Evolutionary conservation across 1,140 invertebrate genomes (phyloP), one percentile per base, ranked within the genome.

Genomic region (Carcinoscorpius rotundicauda): DNA sequence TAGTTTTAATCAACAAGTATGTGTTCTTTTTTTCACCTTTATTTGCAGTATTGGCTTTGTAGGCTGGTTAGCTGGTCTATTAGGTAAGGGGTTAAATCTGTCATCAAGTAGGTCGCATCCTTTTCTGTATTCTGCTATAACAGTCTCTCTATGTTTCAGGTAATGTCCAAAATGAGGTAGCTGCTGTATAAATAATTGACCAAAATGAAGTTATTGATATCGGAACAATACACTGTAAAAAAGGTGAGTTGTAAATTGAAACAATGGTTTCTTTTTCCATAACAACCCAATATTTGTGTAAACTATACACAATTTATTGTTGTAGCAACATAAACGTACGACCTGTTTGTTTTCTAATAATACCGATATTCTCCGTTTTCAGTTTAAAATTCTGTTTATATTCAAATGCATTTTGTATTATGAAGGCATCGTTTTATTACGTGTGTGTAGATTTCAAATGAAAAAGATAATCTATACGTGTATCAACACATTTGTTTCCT

Each of bases 161-260:
- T 90, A 97, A 6, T 83, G 83, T n/a, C 96, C 95, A 76, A 98
- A 98, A 74, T 91, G 86, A 6, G 93, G 91, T 60, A 98, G 73
- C 52, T 85, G 83, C 78, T 81, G 68, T 8, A 67, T 55, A 29
- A 51, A n/a, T 51, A 58, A 55, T 52, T 8, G 5, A 48, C 10
- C 8, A 10, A 59, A 51, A 4, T 56, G 29, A 29, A 29, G 29
- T 29, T 29, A 2, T 29, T 29, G 29, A 29, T 29, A 29, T 29
- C 0, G 29, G 0, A 29, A 29, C 29, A 29, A 29, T 29, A 29
- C 2, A 29, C 29, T 29, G 29, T 29, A 29, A 29, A 29, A 29
- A 29, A 29, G 29, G 29, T 29, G 29, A 29, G 29, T 29, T 29
- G 0, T 29, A 29, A 29, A 29, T 29, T 29, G 2, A 29, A 29